A percentile compares a stretch with the other conserved stretches of the same genome.
Conservation (phyloP, 2,888 invertebrate genomes). For the Blera fallax region DNA sequence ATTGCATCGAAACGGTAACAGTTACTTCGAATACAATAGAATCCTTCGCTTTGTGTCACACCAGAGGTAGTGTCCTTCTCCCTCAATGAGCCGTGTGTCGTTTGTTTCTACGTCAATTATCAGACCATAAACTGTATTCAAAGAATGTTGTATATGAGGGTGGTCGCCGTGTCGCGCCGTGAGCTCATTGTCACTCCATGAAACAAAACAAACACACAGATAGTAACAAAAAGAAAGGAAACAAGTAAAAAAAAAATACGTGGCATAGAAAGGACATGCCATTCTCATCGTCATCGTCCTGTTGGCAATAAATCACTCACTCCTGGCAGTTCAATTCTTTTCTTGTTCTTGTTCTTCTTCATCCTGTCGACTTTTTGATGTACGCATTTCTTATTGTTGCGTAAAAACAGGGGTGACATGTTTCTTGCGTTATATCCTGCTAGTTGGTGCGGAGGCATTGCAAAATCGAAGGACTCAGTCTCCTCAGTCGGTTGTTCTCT, state of each 20-base stretch:
- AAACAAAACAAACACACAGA: conserved; percentile 44
- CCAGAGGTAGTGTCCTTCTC: conserved; percentile 3
- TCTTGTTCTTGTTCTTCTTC: conserved; percentile 22
- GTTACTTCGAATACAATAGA: conserved; percentile 16
- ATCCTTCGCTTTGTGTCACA: conserved; percentile 30
- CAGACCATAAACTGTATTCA: conserved; percentile 68
- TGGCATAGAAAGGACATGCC: conserved; percentile 38
- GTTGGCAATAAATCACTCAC: conserved; percentile 72
- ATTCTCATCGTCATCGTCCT: conserved; percentile 67
- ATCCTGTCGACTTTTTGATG: conserved; percentile 65
- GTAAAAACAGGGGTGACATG: conserved; percentile 70
- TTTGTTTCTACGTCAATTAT: conserved; percentile 66
- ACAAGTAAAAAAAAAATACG: not conserved
- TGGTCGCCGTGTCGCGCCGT: conserved; percentile 40
- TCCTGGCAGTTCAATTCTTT: conserved; percentile 71
- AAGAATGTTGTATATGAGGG: conserved; percentile 56
- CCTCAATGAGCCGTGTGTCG: conserved; percentile 35
- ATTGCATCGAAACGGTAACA: conserved; percentile 38
- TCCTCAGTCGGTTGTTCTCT: not conserved
- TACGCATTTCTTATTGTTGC: conserved; percentile 69
- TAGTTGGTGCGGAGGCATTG: conserved; percentile 24
- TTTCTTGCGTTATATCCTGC: conserved; percentile 51
- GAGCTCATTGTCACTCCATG: conserved; percentile 65
- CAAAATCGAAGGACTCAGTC: conserved; percentile 52
- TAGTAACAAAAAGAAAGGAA: not conserved